Base-by-base conservation (phyloP, 1,140 invertebrate genomes). In the Conus betulinus region DNA sequence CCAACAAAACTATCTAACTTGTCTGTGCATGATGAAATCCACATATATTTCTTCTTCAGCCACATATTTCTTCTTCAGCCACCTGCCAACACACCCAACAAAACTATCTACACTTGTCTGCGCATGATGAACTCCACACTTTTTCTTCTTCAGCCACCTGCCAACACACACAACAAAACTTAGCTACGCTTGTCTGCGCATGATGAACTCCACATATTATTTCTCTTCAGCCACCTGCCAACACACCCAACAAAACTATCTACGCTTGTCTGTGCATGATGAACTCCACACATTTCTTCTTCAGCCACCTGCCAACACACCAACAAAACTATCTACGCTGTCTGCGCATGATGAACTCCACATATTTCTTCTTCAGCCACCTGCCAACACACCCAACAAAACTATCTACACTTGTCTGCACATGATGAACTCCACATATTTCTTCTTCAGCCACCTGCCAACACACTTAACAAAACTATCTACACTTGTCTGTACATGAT, bases 251-350 rank as follows among this genome's bases (percentile, higher is more conserved):
- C n/a, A n/a, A n/a, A n/a, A n/a, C n/a, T n/a, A n/a, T n/a, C n/a
- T n/a, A n/a, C n/a, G n/a, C n/a, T n/a, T n/a, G n/a, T n/a, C n/a
- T n/a, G n/a, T 90, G 89, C 85, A 90, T 90, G 23, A 89, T 88
- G 25, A 88, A 87, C 79, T 93, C 93, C 11, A 90, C 78, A 86
- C 92, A 93, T 83, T 94, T 94, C 78, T 91, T 92, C 85, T 91
- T 93, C 27, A 94, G 83, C 94, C 94, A 94, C 51, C 94, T 94
- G 85, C n/a, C n/a, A n/a, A n/a, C n/a, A n/a, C n/a, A n/a, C n/a
- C n/a, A n/a, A n/a, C n/a, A n/a, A n/a, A n/a, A n/a, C n/a, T n/a
- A n/a, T n/a, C n/a, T n/a, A n/a, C n/a, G n/a, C n/a, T n/a, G n/a
- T n/a, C n/a, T n/a, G n/a, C 89, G 89, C 85, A 90, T 90, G 23